phyloP scores from a whole-genome alignment of 2,888 invertebrate species.

The Ophioninae sp. region DNA sequence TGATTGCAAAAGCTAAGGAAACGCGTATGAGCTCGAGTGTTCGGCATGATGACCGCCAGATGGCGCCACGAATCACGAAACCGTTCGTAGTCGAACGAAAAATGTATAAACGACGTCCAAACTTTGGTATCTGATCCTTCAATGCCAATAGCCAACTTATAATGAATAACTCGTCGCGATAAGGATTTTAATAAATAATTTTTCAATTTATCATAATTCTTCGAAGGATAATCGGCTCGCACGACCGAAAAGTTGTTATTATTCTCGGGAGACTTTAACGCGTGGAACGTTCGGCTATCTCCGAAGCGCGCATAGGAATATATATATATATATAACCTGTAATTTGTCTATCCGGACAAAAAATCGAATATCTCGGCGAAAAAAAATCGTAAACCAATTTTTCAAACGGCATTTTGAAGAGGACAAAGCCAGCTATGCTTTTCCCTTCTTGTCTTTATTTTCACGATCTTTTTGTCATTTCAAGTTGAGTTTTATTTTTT shows the following conservation, averaged over 20 bases:
- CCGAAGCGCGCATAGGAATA: neutral
- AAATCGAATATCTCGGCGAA: too few relatives aligned
- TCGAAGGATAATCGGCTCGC: neutral
- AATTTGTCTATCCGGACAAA: too few relatives aligned
- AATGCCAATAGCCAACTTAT: too few relatives aligned
- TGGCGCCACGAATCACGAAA: neutral
- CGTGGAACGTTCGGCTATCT: constrained; percentile 31
- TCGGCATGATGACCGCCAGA: neutral
- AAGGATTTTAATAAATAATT: too few relatives aligned
- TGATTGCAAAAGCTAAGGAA: neutral
- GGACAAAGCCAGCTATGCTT: too few relatives aligned
- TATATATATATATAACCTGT: neutral
- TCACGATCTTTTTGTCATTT: too few relatives aligned
- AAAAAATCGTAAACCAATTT: too few relatives aligned
- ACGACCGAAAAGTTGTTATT: neutral
- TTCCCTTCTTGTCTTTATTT: too few relatives aligned
- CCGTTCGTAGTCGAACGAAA: neutral
- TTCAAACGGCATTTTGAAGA: too few relatives aligned
- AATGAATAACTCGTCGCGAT: too few relatives aligned
- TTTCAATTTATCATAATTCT: neutral
- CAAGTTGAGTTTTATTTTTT: too few relatives aligned
- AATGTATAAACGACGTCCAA: neutral
- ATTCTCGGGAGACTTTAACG: constrained; percentile 26
- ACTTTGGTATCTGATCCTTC: neutral
- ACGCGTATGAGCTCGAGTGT: neutral